Percentiles rank a stretch among this genome's conserved stretches.
Conservation (phyloP, 2,888 invertebrate species). For the Apomyelois bistriatella region DNA sequence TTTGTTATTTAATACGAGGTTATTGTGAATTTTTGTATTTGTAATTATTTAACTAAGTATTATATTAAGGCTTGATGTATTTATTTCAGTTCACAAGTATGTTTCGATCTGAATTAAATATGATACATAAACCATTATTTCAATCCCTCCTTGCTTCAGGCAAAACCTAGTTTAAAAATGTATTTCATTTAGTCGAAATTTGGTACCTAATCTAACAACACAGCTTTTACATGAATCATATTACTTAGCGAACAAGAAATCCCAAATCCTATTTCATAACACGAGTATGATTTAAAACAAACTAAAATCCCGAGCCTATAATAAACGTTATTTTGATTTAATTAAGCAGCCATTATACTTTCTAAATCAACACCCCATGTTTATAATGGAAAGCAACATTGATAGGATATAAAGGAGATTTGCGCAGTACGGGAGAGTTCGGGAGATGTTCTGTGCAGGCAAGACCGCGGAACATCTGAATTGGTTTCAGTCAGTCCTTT, state of each 20-base stretch:
- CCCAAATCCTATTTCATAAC: not conserved
- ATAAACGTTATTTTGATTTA: conserved; percentile 5
- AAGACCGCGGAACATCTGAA: conserved; percentile 29
- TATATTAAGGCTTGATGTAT: no score
- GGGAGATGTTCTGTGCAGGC: conserved; percentile 31
- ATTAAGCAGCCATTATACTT: conserved; percentile 15
- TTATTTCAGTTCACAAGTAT: no score
- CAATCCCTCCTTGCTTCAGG: no score
- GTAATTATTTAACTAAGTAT: no score
- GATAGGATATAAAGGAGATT: conserved; percentile 25
- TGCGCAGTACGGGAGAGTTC: conserved; percentile 38
- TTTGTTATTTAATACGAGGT: no score
- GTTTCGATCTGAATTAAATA: no score
- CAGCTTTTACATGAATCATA: not conserved
- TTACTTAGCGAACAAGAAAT: not conserved
- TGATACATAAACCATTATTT: no score
- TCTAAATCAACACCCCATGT: conserved; percentile 16
- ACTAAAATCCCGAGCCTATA: not conserved
- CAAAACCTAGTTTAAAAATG: no score
- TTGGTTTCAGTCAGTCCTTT: no score
- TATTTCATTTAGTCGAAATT: not conserved
- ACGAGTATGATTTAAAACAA: not conserved
- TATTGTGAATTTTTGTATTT: no score
- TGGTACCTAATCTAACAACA: not conserved
- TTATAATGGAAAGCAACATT: conserved; percentile 16